Evolutionary conservation across 2,113 vertebrate species (phyloP).

Genomic region (Perognathus longimembris): DNA sequence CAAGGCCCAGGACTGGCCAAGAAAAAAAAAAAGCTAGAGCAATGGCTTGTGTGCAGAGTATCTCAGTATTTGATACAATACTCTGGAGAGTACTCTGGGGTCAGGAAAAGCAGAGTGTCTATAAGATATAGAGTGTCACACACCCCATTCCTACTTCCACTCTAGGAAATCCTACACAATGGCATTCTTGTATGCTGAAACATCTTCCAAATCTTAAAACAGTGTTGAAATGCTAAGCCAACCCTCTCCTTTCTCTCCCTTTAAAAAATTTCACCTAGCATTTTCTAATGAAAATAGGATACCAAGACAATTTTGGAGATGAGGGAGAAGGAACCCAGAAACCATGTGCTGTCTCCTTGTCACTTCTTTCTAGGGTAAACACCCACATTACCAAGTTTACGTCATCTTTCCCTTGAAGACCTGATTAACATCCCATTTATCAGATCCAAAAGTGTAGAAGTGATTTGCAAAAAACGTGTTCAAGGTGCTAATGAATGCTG

Average conservation of each 20-base stretch:
- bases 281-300: background rate
- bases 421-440: background rate
- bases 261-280: background rate
- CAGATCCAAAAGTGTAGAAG: background rate
- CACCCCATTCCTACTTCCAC: background rate
- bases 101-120: background rate
- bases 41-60: background rate
- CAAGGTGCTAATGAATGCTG: background rate
- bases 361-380: background rate
- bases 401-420: background rate
- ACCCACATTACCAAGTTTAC: background rate
- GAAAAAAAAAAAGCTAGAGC: background rate
- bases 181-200: background rate
- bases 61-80: constrained; percentile 1
- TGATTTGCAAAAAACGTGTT: background rate
- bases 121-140: background rate
- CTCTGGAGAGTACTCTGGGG: background rate
- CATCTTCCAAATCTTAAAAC: constrained; percentile 1
- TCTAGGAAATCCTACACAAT: background rate
- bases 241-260: background rate
- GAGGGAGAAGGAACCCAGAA: background rate
- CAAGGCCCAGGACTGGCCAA: too few species aligned
- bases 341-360: background rate
- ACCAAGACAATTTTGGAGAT: background rate
- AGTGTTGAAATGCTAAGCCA: background rate